Evolutionary conservation across 2,888 invertebrate species (phyloP).

Genomic region (Tridacna gigas): DNA sequence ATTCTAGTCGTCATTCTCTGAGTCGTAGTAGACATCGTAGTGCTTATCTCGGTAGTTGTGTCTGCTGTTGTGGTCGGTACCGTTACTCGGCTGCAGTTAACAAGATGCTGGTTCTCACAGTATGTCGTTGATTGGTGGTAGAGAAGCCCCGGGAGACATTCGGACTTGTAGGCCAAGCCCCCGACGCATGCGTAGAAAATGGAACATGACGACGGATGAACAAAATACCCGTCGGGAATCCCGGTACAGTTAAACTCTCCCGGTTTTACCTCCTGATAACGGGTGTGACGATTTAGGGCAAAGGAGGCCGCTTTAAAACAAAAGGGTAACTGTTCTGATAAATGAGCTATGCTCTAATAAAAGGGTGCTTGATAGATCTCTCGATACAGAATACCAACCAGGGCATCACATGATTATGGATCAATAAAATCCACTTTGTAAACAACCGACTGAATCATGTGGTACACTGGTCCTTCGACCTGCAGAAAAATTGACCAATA

Average conservation of each 20-base stretch:
- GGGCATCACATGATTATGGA: too few species aligned
- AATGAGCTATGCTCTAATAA: too few species aligned
- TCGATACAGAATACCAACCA: too few species aligned
- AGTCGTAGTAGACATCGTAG: slow-evolving; percentile 9
- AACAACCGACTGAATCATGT: too few species aligned
- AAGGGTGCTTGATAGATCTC: too few species aligned
- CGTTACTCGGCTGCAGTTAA: background rate
- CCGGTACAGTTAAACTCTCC: slow-evolving; percentile 22
- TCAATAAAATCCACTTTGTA: too few species aligned
- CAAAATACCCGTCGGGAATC: slow-evolving; percentile 11
- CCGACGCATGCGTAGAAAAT: slow-evolving; percentile 20
- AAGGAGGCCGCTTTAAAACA: background rate
- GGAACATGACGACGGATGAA: slow-evolving; percentile 11
- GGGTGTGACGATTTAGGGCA: slow-evolving; percentile 6
- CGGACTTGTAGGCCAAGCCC: slow-evolving; percentile 4
- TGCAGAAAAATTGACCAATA: too few species aligned
- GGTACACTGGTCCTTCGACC: too few species aligned
- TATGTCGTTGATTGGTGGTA: background rate
- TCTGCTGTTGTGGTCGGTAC: background rate
- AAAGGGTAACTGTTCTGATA: background rate
- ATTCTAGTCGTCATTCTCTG: background rate
- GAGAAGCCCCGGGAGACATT: background rate
- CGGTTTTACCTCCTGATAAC: slow-evolving; percentile 1
- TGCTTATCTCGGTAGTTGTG: background rate
- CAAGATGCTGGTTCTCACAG: slow-evolving; percentile 14